Base-by-base conservation (phyloP, 1,140 invertebrate species). In the Cherax quadricarinatus region DNA sequence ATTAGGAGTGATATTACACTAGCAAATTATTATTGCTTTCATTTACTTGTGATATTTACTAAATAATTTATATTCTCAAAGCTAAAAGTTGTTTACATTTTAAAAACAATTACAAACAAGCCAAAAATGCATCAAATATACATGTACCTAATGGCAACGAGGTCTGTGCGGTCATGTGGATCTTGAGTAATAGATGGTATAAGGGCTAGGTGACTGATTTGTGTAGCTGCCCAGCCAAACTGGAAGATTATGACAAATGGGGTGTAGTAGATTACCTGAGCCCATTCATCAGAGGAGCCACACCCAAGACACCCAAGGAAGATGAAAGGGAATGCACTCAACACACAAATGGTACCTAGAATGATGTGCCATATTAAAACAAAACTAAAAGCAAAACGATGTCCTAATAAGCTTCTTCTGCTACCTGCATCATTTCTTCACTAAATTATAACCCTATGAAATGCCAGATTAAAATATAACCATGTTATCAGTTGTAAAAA, bases 221-320 rank as follows among this genome's bases (percentile, higher is more conserved):
- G 99, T 3, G 98, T 97, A 14, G 97, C 95, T 4, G 98, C 98
- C 98, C 99, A 99, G 30, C 98, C 98, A 95, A 99, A 98, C 96
- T 99, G 99, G 95, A 99, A 99, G 93, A 99, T 97, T 73, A 98
- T 95, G 75, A 99, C 97, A 95, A 99, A 99, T 60, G 97, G 96
- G 48, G 96, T 96, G 95, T 98, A 99, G 95, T 99, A 99, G 92
- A 98, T 95, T 94, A 99, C 96, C 95, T 98, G 97, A 1, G 97
- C 97, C 82, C 86, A 91, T 30, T 90, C 89, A 53, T 85, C 53
- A 41, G 83, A 18, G 21, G 62, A 12, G n/a, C 95, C 94, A 95
- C 98, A 98, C 53, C 96, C 96, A 91, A 98, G 95, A 94, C 98
- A 99, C 81, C 96, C 96, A 12, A 97, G 96, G 95, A 99, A 99